These are phyloP conservation scores for Goniozus legneri DNA, from an alignment of 1,140 invertebrate species.

Conservation along the genomic window DNA sequence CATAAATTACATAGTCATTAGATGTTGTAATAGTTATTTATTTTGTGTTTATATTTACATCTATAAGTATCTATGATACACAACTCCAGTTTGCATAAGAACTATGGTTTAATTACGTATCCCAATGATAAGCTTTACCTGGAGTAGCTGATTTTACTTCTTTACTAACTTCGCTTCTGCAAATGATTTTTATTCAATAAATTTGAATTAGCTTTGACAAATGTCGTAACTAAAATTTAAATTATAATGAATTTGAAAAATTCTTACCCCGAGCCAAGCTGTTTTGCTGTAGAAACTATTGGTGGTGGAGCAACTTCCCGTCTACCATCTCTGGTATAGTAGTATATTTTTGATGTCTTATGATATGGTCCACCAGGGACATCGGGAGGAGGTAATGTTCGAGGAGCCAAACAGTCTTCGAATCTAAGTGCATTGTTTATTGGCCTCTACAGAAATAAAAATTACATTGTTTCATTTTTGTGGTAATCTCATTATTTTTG, in stretches of 20 bases:
- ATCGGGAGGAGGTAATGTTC: constrained; percentile 72
- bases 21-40: not conserved
- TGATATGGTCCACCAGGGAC: constrained; percentile 73
- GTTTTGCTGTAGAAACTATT: constrained; percentile 2
- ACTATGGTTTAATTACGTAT: too few relatives aligned
- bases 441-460: constrained; percentile 9
- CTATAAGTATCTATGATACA: too few relatives aligned
- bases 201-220: too few relatives aligned
- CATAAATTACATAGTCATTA: too few relatives aligned
- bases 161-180: not conserved
- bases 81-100: too few relatives aligned
- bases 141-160: not conserved
- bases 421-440: constrained; percentile 55
- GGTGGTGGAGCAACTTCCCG: constrained; percentile 71
- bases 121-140: constrained; percentile 3
- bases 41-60: too few relatives aligned
- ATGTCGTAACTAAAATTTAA: too few relatives aligned
- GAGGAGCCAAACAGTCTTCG: constrained; percentile 58
- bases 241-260: too few relatives aligned
- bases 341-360: constrained; percentile 74
- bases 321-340: constrained; percentile 72
- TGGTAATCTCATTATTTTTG: not conserved
- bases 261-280: constrained; percentile 18
- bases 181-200: too few relatives aligned
- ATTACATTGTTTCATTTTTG: not conserved